Evolutionary conservation across 1,140 invertebrate species (phyloP), one percentile per base, ranked within the genome.

Genomic region (Homalodisca vitripennis): DNA sequence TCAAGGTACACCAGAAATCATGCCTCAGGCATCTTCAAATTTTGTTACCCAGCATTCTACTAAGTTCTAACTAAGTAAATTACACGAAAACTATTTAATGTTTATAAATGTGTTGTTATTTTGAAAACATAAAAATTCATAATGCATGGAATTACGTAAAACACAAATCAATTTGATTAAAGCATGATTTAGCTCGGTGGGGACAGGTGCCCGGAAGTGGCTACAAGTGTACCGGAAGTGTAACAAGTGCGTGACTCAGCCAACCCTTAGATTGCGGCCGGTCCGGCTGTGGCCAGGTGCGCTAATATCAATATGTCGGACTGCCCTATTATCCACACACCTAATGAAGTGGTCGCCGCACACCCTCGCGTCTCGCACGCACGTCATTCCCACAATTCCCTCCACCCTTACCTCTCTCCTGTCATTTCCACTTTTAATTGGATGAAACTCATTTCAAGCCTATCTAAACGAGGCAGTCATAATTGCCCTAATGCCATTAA

Each of bases 181-280:
- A n/a, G n/a, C n/a, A n/a, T n/a, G n/a, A n/a, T n/a, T n/a, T n/a
- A n/a, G n/a, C n/a, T n/a, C 48, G n/a, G n/a, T 3, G 48, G 48
- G 55, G 55, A 26, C 2, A 24, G 55, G 2, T 13, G 3, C 12
- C 22, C 55, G 55, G 55, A 60, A 60, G 55, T 60, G 55, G 55
- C 24, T 60, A 60, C 55, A 60, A 60, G 55, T 60, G 55, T 60
- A 30, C 55, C 55, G 55, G 55, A 60, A 60, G 55, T 60, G 29
- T 60, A 27, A 60, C 55, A 60, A 60, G 55, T 60, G 55, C 55
- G 55, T 60, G 55, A 60, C 14, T 41, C 34, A 41, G n/a, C n/a
- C n/a, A n/a, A n/a, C n/a, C n/a, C n/a, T n/a, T n/a, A n/a, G n/a
- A n/a, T n/a, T n/a, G n/a, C n/a, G n/a, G n/a, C n/a, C n/a, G n/a